Conservation (phyloP, 2,888 invertebrate genomes). For the Drosophila imparisetae region DNA sequence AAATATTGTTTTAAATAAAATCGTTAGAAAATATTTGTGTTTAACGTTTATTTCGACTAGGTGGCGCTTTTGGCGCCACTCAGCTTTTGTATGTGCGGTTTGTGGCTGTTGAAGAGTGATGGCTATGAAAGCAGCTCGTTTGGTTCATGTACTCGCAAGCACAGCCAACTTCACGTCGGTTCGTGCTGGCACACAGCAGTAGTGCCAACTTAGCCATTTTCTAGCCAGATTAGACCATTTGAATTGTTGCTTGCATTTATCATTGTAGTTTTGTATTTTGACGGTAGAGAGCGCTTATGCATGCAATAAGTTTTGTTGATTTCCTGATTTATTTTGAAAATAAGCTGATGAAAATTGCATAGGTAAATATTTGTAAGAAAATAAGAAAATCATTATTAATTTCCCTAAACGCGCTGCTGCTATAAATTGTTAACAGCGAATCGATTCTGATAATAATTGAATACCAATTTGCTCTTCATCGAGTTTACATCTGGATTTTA, state of each 20-base stretch:
- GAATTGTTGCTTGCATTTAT: neutral
- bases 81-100: neutral
- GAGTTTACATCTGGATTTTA: neutral
- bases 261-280: neutral
- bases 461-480: neutral
- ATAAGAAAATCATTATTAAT: neutral
- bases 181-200: neutral
- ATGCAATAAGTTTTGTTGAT: neutral
- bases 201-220: neutral
- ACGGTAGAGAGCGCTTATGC: neutral
- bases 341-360: neutral
- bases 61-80: neutral
- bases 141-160: neutral
- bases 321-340: neutral
- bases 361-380: neutral
- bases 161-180: slow-evolving; percentile 5
- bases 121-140: neutral
- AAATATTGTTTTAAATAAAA: neutral
- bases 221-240: neutral
- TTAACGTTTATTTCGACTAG: neutral
- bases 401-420: neutral
- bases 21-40: neutral
- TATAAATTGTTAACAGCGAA: neutral
- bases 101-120: neutral
- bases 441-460: neutral